Evolutionary conservation across 2,797 vertebrate genomes (phyloP).

Genomic region (Acanthurus leucopareius): DNA sequence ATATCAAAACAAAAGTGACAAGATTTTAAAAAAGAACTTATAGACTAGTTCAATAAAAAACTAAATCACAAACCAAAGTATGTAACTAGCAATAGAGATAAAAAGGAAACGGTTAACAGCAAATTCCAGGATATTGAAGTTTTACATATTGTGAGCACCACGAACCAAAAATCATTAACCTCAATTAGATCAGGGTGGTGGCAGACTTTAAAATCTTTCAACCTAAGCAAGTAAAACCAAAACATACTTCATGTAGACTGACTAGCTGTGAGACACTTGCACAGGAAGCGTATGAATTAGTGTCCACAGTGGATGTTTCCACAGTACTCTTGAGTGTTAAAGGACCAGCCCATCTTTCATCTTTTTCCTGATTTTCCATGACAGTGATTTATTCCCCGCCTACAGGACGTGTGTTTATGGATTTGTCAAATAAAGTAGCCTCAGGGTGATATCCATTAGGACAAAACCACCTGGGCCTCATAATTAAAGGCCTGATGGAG

Average conservation of each 20-base stretch:
- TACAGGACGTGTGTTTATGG: conserved; percentile 35
- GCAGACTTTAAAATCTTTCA: background rate
- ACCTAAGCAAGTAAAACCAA: background rate
- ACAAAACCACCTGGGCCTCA: conserved; percentile 29
- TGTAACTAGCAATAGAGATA: background rate
- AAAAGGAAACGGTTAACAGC: background rate
- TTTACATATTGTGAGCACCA: background rate
- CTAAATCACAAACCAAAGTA: too few relatives aligned
- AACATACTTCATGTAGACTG: background rate
- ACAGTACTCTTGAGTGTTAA: conserved; percentile 9
- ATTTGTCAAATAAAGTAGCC: conserved; percentile 36
- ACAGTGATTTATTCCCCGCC: conserved; percentile 20
- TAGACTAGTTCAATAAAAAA: too few relatives aligned
- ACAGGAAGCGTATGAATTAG: background rate
- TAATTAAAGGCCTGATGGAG: conserved; percentile 30
- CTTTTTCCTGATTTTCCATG: background rate
- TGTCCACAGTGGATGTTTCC: background rate
- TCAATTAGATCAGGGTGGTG: background rate
- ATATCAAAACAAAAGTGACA: too few relatives aligned
- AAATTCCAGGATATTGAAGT: background rate
- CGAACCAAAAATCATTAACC: background rate
- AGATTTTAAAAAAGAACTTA: too few relatives aligned
- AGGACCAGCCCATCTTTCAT: background rate
- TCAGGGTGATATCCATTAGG: conserved; percentile 36
- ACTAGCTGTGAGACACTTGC: background rate